Evolutionary conservation across 2,888 invertebrate genomes (phyloP), one percentile per base, ranked within the genome.

Genomic region (Drosophila acutilabella): DNA sequence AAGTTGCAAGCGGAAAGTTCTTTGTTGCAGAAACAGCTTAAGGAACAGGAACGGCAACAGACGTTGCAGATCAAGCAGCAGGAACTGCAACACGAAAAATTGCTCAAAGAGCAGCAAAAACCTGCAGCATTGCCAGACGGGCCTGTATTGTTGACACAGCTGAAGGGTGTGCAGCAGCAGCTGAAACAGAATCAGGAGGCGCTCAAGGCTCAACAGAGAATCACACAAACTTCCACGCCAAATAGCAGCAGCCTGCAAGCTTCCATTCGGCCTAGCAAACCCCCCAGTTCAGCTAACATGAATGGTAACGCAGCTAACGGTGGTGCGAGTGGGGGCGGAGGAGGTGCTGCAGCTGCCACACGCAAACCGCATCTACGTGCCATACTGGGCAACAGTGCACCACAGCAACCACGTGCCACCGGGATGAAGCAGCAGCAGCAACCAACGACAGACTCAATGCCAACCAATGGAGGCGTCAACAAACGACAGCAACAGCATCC

Each of bases 321-420:
- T 8, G 56, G 72, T 18, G 81, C 77, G 14, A 70, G 74, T 26
- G 75, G 77, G 6, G 18, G 45, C n/a, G n/a, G 26, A 26, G 47
- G 30, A 3, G 13, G 36, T 36, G 30, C 40, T 4, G 45, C 38
- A 11, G 33, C 67, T 4, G 18, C 48, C 4, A 23, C 33, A 0
- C 73, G 69, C 38, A 84, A 81, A 23, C 69, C 70, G 0, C 68
- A 78, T n/a, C 44, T 86, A 30, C 83, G 83, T 36, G 69, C 83
- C 20, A 83, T 83, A 10, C 38, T 83, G 38, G 83, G 83, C 4
- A 73, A 82, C 16, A 83, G 83, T 64, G 77, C 67, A 2, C 57
- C 86, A 6, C 64, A 56, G n/a, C 75, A 69, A 0, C 42, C 48
- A 23, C n/a, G 8, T 7, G 13, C 13, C 36, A 36, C 36, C 1